Conservation (phyloP, 2,113 vertebrate species). For the Alligator sinensis region DNA sequence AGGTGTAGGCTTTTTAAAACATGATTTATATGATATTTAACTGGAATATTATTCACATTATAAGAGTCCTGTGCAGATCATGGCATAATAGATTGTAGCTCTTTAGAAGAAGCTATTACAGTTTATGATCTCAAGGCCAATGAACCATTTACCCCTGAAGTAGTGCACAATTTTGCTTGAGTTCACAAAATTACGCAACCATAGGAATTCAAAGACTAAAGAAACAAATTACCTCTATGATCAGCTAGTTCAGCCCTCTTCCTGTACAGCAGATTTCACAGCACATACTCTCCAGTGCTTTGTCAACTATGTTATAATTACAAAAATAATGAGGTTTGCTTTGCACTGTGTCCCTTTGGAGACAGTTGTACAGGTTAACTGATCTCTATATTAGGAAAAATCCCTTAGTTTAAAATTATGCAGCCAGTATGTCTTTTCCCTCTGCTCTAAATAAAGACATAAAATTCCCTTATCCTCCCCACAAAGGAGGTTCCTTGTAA, state of each 20-base stretch:
- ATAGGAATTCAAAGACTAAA: neutral
- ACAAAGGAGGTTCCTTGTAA: neutral
- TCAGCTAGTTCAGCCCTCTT: neutral
- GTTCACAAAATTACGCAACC: neutral
- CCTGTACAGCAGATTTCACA: accelerated
- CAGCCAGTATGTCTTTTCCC: neutral
- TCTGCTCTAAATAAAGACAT: neutral
- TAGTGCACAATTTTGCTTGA: neutral
- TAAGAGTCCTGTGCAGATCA: neutral
- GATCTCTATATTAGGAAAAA: neutral
- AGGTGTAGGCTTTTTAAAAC: slow-evolving; percentile 18
- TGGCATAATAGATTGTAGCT: neutral
- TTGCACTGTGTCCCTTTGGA: neutral
- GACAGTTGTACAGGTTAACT: neutral
- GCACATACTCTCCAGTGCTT: neutral
- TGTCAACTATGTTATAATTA: neutral
- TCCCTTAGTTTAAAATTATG: neutral
- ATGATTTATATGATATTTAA: slow-evolving; percentile 17
- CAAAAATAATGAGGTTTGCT: neutral
- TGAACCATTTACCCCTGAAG: neutral
- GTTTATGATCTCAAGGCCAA: slow-evolving; percentile 13
- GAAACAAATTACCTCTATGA: neutral
- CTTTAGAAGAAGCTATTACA: neutral
- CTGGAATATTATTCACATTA: slow-evolving; percentile 39
- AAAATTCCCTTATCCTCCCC: neutral